phyloP scores from a whole-genome alignment of 30 jellyfish, hydroid and myxozoan genomes.

The Rhopilema esculentum region DNA sequence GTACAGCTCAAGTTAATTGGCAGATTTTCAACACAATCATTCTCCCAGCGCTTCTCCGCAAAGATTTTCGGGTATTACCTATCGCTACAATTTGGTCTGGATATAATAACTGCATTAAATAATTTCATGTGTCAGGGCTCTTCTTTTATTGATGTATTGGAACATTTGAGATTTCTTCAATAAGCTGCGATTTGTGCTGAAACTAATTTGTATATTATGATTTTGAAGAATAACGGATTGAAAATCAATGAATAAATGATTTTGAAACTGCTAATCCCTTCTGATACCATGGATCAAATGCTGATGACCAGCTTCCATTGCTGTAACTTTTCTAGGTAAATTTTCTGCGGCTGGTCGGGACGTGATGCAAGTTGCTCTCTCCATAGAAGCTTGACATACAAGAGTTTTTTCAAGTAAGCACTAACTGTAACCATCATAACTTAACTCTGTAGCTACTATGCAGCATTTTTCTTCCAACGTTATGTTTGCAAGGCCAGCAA shows the following conservation, averaged over 20 bases:
- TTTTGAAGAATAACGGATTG: constrained; percentile 46
- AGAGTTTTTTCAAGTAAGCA: too few relatives aligned
- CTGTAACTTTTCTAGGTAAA: not conserved
- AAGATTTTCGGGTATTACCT: constrained; percentile 39
- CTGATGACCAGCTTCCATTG: not conserved
- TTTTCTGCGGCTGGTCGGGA: not conserved
- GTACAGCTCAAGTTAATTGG: constrained; percentile 58
- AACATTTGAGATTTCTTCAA: constrained; percentile 3
- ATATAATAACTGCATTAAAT: constrained; percentile 41
- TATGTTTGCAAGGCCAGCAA: too few relatives aligned
- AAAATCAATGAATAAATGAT: constrained; percentile 36
- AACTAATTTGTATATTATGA: constrained; percentile 34
- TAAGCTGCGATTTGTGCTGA: constrained; percentile 35
- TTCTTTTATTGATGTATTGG: constrained; percentile 44
- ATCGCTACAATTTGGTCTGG: constrained; percentile 64
- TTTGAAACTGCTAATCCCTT: constrained; percentile 30
- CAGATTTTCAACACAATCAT: constrained; percentile 64
- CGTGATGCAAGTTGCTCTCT: too few relatives aligned
- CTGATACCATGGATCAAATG: constrained; percentile 17
- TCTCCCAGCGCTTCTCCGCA: constrained; percentile 36
- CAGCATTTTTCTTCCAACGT: too few relatives aligned
- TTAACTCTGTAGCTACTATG: too few relatives aligned
- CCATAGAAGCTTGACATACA: too few relatives aligned
- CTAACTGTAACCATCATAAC: too few relatives aligned
- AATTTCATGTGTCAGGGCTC: constrained; percentile 32